Evolutionary conservation across 2,888 invertebrate species (phyloP), one percentile per base, ranked within the genome.

Genomic region (Linhomoeus sp.): DNA sequence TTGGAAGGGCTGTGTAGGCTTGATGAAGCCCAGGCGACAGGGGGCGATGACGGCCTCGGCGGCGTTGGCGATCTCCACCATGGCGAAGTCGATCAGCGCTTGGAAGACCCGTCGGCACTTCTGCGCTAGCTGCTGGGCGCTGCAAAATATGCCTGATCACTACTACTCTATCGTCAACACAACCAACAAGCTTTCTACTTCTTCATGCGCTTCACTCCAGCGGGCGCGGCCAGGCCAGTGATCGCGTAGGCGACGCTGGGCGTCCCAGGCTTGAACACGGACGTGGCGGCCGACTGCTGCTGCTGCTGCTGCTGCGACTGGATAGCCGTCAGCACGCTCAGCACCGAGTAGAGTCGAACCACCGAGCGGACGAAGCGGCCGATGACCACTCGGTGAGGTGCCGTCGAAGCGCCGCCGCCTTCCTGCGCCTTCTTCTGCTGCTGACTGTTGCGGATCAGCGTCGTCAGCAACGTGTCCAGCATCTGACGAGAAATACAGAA

Each of bases 21-120:
- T 75, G 17, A 88, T 84, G 7, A 94, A 85, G 3, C 94, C 94
- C 50, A 90, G 73, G 40, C 92, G 73, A 0, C 97, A 92, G 0
- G 97, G 97, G 1, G 88, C 84, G 52, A 97, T 80, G 15, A 94
- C 71, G 0, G 92, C 81, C 68, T 92, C 90, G 0, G 94, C 92
- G 1, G 85, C 85, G 67, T 90, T 87, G 54, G 88, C 87, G 19
- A 97, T 69, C 67, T 97, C 94, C 66, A 88, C 85, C 15, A 92
- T 80, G 0, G 92, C 80, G 35, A 90, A 73, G 53, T 82, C 82
- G 22, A 87, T 79, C 51, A 94, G 71, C 0, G 84, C 80, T 60
- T 83, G 81, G 65, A 94, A 90, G 14, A 88, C 86, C 52, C 83
- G 76, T 24, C 82, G 79, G 64, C 90, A 90, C 56, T 83, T 81